phyloP scores from a whole-genome alignment of 1,140 invertebrate species.

The Trichoplusia ni region DNA sequence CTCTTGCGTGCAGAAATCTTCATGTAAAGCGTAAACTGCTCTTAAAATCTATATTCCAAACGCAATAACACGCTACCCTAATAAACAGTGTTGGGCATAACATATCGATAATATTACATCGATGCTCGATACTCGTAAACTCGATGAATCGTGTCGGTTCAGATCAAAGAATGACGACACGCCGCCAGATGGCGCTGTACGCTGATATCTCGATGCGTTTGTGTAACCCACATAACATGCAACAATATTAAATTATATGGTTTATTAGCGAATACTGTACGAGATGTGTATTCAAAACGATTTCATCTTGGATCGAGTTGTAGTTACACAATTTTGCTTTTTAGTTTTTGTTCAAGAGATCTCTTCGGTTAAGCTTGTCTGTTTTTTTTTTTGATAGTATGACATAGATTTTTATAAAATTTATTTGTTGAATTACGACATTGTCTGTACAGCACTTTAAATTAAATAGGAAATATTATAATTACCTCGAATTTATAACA shows the following conservation, averaged over 20 bases:
- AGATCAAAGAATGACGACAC: conserved; percentile 20
- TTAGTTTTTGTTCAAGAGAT: too few relatives aligned
- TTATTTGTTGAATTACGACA: too few relatives aligned
- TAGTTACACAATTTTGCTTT: too few relatives aligned
- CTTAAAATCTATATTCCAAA: not conserved
- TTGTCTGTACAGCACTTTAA: too few relatives aligned
- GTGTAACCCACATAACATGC: conserved; percentile 9
- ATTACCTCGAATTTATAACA: too few relatives aligned
- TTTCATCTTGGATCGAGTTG: too few relatives aligned
- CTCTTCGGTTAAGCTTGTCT: too few relatives aligned
- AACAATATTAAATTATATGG: conserved; percentile 8
- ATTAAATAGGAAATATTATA: too few relatives aligned
- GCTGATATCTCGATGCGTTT: conserved; percentile 13
- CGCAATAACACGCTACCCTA: not conserved
- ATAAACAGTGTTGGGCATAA: conserved; percentile 22
- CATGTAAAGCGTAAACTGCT: not conserved
- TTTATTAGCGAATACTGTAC: not conserved
- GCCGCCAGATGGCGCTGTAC: conserved; percentile 13
- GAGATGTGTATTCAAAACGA: too few relatives aligned
- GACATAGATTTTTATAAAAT: too few relatives aligned
- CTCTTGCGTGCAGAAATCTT: too few relatives aligned
- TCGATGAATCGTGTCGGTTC: not conserved
- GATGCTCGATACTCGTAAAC: conserved; percentile 15
- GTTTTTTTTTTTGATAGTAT: too few relatives aligned
- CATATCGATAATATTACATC: conserved; percentile 28